phyloP scores from a whole-genome alignment of 2,888 invertebrate genomes.

The Agrochola lota region DNA sequence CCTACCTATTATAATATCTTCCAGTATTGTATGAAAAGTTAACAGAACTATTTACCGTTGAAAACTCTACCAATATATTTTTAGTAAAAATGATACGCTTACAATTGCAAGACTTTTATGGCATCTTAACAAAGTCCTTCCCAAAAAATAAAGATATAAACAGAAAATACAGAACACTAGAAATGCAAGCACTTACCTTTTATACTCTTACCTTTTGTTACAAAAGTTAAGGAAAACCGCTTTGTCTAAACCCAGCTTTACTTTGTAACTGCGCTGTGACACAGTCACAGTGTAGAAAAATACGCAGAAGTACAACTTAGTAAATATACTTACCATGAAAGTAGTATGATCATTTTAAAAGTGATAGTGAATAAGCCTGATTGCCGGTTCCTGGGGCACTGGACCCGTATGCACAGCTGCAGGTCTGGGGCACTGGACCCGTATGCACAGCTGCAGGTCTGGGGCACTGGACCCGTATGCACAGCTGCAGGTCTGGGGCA shows the following conservation, averaged over 20 bases:
- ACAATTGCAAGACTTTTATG: slow-evolving; percentile 2
- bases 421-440: too few relatives aligned
- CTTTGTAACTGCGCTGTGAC: slow-evolving; percentile 25
- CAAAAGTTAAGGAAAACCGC: slow-evolving; percentile 53
- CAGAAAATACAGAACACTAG: slow-evolving; percentile 37
- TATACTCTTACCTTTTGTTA: slow-evolving; percentile 43
- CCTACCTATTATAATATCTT: neutral
- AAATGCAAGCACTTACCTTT: slow-evolving; percentile 45
- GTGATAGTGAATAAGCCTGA: too few relatives aligned
- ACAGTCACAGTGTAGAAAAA: slow-evolving; percentile 1
- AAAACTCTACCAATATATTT: neutral
- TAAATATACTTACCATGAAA: neutral
- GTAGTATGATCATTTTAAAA: neutral
- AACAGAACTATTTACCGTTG: neutral
- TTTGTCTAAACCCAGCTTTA: slow-evolving; percentile 54
- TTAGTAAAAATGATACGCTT: neutral
- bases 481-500: too few relatives aligned
- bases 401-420: too few relatives aligned
- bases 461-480: too few relatives aligned
- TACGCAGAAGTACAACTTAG: slow-evolving; percentile 2
- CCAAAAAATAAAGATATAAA: slow-evolving; percentile 26
- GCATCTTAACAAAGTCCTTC: neutral
- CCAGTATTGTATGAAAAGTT: neutral
- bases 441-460: too few relatives aligned
- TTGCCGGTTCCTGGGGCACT: too few relatives aligned